Conservation (phyloP, 2,113 vertebrate genomes). For the Oostethus manadensis region DNA sequence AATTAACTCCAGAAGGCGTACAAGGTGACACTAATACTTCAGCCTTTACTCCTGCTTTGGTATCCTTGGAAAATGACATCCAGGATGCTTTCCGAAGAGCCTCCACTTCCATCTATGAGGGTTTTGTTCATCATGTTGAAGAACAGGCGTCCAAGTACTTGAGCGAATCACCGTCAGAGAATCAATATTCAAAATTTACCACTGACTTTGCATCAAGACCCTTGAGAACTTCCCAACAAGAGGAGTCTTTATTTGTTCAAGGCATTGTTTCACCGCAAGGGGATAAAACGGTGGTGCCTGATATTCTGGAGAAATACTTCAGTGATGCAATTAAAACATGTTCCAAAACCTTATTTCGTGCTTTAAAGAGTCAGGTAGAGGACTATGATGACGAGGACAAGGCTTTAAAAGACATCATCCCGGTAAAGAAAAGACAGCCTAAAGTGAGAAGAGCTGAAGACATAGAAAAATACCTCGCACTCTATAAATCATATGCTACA, state of each 20-base stretch:
- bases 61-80: background rate
- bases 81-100: background rate
- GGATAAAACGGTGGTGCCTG: background rate
- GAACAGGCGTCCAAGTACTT: background rate
- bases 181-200: background rate
- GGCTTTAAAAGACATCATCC: background rate
- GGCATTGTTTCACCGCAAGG: background rate
- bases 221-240: background rate
- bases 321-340: background rate
- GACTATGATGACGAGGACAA: background rate
- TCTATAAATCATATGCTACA: background rate
- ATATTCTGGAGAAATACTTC: background rate
- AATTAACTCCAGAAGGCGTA: background rate
- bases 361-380: background rate
- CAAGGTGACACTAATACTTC: background rate
- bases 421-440: too few species aligned
- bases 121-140: background rate
- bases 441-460: too few species aligned
- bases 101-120: background rate
- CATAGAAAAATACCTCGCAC: background rate
- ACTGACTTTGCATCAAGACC: background rate
- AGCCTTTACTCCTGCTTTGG: background rate
- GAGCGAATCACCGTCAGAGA: background rate
- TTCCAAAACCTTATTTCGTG: conserved; percentile 1
- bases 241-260: background rate